Base-by-base conservation (phyloP, 2,113 vertebrate species). In the Thunnus maccoyii region DNA sequence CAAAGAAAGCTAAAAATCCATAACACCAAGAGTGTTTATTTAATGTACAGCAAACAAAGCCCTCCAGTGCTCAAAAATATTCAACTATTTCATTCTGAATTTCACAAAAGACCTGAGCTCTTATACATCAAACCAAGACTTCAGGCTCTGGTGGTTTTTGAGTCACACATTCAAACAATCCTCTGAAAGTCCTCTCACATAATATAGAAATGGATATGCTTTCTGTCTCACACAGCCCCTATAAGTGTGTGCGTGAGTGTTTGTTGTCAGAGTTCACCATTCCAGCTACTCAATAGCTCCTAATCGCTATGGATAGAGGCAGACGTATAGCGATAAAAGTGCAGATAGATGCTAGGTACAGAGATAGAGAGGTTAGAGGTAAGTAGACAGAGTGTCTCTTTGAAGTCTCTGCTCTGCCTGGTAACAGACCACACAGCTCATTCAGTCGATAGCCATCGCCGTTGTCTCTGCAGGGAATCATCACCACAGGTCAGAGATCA, bases 401-500 rank as follows among this genome's bases (percentile, higher is more conserved):
- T 89, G 87, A 90, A 83, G 88, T 78, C 46, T 64, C 56, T 70
- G 22, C 32, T 82, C 80, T 78, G 85, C 77, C 82, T 58, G 68
- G 64, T 64, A 88, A 86, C 85, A 83, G 88, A 87, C 79, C 84
- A 78, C 71, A 78, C 78, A 67, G 73, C n/a, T 54, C 74, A 41
- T 67, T 41, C 61, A 7, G 71, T 67, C 71, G 27, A 77, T 80
- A 70, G 68, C 75, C 70, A 68, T 82, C 87, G 57, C 78, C 56
- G 3, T 60, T 75, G 48, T 74, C 82, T 74, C 82, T 36, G 71
- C 15, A n/a, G 78, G 83, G 47, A 47, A 61, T 79, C 65, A 76
- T 80, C 84, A 55, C 13, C 62, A 18, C 15, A 20, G 83, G 83
- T 88, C 81, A 83, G 62, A 84, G 91, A 87, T 91, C 84, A 70